Conservation (phyloP, 2,113 vertebrate species). For the Rutilus rutilus region DNA sequence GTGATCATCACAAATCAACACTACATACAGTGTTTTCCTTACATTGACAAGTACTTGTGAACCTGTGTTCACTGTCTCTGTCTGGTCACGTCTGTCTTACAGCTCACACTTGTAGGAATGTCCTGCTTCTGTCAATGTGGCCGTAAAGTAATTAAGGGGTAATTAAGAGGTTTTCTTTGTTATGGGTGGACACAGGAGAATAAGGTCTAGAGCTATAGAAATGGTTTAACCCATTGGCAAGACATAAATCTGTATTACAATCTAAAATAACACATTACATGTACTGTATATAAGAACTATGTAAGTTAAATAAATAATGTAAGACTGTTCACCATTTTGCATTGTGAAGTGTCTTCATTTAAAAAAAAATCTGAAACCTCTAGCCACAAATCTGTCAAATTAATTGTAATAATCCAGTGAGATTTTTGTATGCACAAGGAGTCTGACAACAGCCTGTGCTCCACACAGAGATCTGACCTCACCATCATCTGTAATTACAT, state of each 20-base stretch:
- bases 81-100: not conserved
- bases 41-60: slow-evolving; percentile 11
- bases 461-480: too few species aligned
- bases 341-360: too few species aligned
- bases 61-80: slow-evolving; percentile 15
- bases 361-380: not conserved
- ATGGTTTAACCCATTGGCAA: not conserved
- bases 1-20: not conserved
- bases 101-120: slow-evolving; percentile 36
- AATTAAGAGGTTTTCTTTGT: slow-evolving; percentile 27
- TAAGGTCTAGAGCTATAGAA: not conserved
- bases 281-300: not conserved
- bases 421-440: too few species aligned
- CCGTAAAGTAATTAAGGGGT: slow-evolving; percentile 36
- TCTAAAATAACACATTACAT: not conserved
- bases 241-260: not conserved
- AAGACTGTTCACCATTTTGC: not conserved
- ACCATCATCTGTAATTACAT: too few species aligned
- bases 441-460: too few species aligned
- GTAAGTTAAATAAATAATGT: not conserved
- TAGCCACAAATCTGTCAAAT: not conserved
- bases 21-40: slow-evolving; percentile 6
- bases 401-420: too few species aligned
- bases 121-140: slow-evolving; percentile 14
- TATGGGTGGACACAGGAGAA: not conserved